A percentile compares a stretch with the other conserved stretches of the same genome.
phyloP scores from a whole-genome alignment of 2,113 vertebrate species.

The Stictonetta naevosa region DNA sequence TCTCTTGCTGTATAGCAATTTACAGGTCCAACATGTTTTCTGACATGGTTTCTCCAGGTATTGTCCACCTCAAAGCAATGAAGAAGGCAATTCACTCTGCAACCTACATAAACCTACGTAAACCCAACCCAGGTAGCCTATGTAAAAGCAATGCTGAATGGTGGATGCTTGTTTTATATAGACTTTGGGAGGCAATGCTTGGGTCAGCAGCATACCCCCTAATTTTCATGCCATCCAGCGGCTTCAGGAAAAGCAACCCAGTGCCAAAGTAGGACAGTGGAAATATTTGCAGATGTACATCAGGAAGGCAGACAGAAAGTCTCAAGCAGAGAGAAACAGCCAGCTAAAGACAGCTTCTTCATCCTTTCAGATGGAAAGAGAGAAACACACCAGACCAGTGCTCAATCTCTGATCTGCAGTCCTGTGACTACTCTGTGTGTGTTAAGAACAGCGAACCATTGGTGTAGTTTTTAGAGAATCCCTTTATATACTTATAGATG shows the following conservation, averaged over 20 bases:
- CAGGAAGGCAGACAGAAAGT: neutral
- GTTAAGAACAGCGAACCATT: neutral
- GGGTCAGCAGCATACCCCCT: neutral
- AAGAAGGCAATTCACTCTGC: neutral
- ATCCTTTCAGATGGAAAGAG: neutral
- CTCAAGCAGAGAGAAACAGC: neutral
- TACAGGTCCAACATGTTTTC: neutral
- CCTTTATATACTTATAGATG: neutral
- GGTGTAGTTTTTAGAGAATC: neutral
- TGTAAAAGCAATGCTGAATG: neutral
- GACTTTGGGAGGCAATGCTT: neutral
- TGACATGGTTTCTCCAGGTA: neutral
- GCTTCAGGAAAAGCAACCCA: neutral
- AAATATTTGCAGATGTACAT: neutral
- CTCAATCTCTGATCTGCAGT: neutral
- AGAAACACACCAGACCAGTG: neutral
- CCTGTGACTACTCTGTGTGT: neutral
- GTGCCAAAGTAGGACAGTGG: fast-evolving
- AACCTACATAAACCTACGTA: fast-evolving
- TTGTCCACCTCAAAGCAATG: neutral
- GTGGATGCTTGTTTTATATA: neutral
- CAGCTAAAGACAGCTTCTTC: neutral
- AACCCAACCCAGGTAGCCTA: no score
- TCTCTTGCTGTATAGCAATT: neutral
- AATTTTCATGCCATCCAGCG: neutral